Conservation (phyloP, 1,140 invertebrate species). For the Formica selysi region DNA sequence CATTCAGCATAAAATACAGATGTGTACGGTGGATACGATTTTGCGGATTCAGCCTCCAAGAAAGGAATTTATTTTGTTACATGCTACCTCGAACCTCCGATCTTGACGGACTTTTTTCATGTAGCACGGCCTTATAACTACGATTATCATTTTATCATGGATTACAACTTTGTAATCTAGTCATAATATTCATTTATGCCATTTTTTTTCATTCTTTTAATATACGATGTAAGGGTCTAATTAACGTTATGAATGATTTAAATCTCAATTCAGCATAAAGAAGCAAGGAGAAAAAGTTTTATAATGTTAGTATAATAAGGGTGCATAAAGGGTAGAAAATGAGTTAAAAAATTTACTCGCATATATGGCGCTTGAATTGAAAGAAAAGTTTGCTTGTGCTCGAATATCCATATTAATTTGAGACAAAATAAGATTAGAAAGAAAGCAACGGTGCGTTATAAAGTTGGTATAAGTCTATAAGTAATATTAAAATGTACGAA, state of each 20-base stretch:
- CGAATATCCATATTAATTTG: constrained; percentile 17
- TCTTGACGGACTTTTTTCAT: constrained; percentile 32
- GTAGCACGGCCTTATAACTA: neutral
- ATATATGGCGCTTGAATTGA: neutral
- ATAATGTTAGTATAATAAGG: constrained; percentile 8
- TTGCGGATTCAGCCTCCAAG: constrained; percentile 47
- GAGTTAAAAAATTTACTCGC: constrained; percentile 49
- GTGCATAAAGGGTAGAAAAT: constrained; percentile 32
- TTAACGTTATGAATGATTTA: constrained; percentile 2
- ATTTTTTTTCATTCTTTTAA: neutral
- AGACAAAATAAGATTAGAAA: constrained; percentile 24
- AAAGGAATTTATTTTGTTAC: constrained; percentile 61
- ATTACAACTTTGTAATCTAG: constrained; percentile 31
- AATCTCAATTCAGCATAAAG: neutral
- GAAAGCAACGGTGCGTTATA: neutral
- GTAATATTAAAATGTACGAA: constrained; percentile 60
- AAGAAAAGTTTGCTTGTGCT: constrained; percentile 37
- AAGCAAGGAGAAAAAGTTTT: neutral
- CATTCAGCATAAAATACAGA: constrained; percentile 71
- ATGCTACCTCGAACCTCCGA: constrained; percentile 6
- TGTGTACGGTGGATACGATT: constrained; percentile 70
- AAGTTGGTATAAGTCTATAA: too few relatives aligned
- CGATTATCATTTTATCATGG: constrained; percentile 36
- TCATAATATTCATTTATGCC: neutral
- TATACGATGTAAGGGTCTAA: neutral